Conservation (phyloP, 2,797 vertebrate species). For the Myiotriccus ornatus region DNA sequence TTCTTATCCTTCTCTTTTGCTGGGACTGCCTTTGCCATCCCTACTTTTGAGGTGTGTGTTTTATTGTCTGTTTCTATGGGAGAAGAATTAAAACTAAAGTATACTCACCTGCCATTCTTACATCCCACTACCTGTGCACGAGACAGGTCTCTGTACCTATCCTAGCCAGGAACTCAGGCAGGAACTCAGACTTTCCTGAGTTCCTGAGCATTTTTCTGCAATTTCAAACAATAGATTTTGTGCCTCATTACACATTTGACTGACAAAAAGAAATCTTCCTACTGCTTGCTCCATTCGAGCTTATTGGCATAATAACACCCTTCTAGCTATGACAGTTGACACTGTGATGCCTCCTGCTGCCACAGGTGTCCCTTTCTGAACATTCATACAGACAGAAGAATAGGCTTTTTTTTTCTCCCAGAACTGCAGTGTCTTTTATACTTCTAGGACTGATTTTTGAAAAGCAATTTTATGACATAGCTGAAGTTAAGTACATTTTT, state of each 20-base stretch:
- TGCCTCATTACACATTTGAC: neutral
- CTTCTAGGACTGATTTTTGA: neutral
- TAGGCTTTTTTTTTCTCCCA: neutral
- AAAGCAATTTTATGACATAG: neutral
- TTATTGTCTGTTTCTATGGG: neutral
- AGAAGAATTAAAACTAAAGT: neutral
- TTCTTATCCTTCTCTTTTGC: neutral
- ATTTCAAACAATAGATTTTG: neutral
- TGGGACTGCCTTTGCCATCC: neutral
- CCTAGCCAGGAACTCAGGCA: neutral
- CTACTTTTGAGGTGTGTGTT: neutral
- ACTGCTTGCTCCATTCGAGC: neutral
- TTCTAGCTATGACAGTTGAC: neutral
- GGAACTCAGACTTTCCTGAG: neutral
- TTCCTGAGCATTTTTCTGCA: neutral
- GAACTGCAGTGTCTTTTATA: neutral
- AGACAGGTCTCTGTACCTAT: neutral
- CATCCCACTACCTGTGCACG: neutral
- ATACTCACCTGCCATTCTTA: neutral
- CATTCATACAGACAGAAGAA: neutral
- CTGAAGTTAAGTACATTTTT: neutral
- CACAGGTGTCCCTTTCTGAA: neutral
- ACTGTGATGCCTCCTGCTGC: neutral
- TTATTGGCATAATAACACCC: constrained; percentile 21
- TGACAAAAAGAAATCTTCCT: neutral